Evolutionary conservation across 2,888 invertebrate species (phyloP).

Genomic region (Polia nebulosa): DNA sequence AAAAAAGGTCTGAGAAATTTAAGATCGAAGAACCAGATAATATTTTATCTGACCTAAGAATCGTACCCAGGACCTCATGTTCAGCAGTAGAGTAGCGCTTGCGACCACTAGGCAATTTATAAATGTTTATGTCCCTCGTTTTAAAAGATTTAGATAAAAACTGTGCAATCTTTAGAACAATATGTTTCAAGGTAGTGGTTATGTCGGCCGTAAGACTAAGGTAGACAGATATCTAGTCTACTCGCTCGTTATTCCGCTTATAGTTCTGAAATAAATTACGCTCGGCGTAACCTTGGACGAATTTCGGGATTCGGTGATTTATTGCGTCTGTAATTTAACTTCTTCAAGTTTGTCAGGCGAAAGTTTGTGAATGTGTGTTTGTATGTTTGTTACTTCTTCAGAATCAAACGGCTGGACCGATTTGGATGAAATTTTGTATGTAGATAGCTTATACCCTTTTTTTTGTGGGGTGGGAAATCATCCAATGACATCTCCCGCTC

Average conservation of each 20-base stretch:
- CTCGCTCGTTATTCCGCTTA: conserved; percentile 16
- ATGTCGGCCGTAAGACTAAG: conserved; percentile 53
- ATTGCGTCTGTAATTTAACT: conserved; percentile 19
- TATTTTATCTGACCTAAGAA: not conserved
- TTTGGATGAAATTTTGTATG: too few species aligned
- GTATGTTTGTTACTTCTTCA: too few species aligned
- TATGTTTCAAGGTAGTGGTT: conserved; percentile 47
- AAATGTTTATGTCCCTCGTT: conserved; percentile 13
- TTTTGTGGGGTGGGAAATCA: too few species aligned
- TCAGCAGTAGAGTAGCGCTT: not conserved
- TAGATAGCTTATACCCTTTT: too few species aligned
- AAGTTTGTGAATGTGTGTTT: too few species aligned
- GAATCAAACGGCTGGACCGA: too few species aligned
- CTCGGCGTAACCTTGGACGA: conserved; percentile 26
- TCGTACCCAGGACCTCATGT: not conserved
- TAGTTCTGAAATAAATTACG: conserved; percentile 42
- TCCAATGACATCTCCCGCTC: too few species aligned
- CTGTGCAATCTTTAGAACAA: conserved; percentile 32
- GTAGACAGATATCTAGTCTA: conserved; percentile 43
- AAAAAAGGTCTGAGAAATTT: too few species aligned
- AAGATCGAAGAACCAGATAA: too few species aligned
- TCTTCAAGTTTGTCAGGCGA: conserved; percentile 10
- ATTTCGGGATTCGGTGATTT: conserved; percentile 20
- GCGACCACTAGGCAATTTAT: not conserved
- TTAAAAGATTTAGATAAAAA: conserved; percentile 42